These are phyloP conservation scores for Sinella curviseta DNA, from an alignment of 1,140 invertebrate species.

Conservation along the genomic window DNA sequence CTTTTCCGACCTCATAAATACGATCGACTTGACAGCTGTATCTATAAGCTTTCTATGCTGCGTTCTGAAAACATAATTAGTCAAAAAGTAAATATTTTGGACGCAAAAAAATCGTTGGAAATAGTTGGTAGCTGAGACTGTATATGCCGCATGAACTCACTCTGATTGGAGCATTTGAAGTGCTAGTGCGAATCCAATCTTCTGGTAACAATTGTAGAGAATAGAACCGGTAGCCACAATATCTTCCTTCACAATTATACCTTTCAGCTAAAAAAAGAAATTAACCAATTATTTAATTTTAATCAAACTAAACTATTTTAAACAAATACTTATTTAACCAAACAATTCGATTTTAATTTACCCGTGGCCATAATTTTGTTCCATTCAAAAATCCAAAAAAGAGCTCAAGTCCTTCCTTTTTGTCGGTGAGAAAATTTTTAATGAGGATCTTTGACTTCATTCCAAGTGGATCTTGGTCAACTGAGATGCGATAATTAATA, in stretches of 20 bases:
- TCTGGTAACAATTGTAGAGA: conserved; percentile 71
- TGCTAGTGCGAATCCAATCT: conserved; percentile 71
- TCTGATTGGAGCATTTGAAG: conserved; percentile 67
- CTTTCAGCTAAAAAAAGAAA: conserved; percentile 57
- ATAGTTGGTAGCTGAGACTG: background rate
- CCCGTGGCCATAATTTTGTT: conserved; percentile 70
- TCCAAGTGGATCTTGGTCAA: conserved; percentile 37
- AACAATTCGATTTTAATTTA: conserved; percentile 51
- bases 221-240: conserved; percentile 67
- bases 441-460: conserved; percentile 47
- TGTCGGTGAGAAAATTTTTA: conserved; percentile 67
- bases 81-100: background rate
- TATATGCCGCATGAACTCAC: conserved; percentile 55
- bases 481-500: too few species aligned
- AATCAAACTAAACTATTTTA: background rate
- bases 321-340: background rate
- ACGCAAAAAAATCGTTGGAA: background rate
- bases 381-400: conserved; percentile 76
- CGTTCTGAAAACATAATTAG: conserved; percentile 19
- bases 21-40: conserved; percentile 39
- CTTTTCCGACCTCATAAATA: conserved; percentile 20
- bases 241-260: conserved; percentile 61
- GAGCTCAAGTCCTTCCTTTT: conserved; percentile 74
- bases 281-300: background rate
- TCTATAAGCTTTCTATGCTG: conserved; percentile 36